These are phyloP conservation scores for Dendrophyllia cribrosa DNA, from an alignment of 64 coral and sea anemone genomes.

Conservation along the genomic window DNA sequence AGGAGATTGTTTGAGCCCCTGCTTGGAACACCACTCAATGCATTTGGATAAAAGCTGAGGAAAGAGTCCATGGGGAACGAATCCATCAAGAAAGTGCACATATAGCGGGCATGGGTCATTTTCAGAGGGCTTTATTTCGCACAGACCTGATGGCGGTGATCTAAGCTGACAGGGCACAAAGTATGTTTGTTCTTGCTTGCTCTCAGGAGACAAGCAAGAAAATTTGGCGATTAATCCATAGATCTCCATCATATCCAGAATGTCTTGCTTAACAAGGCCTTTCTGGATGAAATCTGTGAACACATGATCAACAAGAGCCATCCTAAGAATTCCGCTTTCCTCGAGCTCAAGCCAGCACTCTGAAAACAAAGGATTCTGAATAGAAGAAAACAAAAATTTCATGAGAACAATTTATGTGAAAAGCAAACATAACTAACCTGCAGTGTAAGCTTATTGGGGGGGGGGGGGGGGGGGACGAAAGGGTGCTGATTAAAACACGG, in stretches of 20 bases:
- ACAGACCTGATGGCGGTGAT: neutral
- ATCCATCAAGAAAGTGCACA: neutral
- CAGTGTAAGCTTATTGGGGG: too few species aligned
- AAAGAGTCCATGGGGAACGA: conserved; percentile 13
- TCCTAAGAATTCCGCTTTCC: conserved; percentile 48
- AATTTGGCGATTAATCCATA: conserved; percentile 77
- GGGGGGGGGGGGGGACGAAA: too few species aligned
- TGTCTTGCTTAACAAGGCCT: conserved; percentile 53
- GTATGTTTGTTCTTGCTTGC: neutral
- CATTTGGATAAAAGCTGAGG: neutral
- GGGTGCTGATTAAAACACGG: too few species aligned
- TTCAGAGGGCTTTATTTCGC: neutral
- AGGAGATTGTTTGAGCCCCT: neutral
- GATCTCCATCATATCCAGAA: conserved; percentile 76
- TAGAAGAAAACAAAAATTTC: neutral
- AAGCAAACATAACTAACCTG: neutral
- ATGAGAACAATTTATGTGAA: neutral
- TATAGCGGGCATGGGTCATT: neutral
- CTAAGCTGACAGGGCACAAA: conserved; percentile 16
- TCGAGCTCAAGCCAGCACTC: conserved; percentile 58
- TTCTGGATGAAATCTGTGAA: conserved; percentile 42
- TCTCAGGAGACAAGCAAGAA: neutral
- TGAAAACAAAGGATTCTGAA: conserved; percentile 30
- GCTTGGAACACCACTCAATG: neutral
- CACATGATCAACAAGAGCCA: conserved; percentile 62